Evolutionary conservation across 2,113 vertebrate genomes (phyloP).

Genomic region (Meriones unguiculatus): DNA sequence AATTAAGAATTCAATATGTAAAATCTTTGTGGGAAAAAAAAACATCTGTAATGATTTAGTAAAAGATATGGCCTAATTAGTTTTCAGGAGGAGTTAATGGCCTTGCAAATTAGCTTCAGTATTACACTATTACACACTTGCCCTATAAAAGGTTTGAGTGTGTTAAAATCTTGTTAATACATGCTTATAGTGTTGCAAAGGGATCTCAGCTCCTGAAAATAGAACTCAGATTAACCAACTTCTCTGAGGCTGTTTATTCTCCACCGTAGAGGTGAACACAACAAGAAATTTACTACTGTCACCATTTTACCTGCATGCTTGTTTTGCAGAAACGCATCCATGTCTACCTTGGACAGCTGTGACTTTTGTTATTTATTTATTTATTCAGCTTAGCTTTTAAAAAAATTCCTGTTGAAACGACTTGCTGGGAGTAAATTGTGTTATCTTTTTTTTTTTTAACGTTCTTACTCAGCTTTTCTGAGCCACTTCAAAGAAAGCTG

Average conservation of each 20-base stretch:
- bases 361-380: conserved; percentile 55
- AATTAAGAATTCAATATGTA: conserved; percentile 35
- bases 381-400: conserved; percentile 62
- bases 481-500: conserved; percentile 64
- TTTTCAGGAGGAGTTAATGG: conserved; percentile 57
- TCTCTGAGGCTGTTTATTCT: conserved; percentile 21
- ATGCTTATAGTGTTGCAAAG: conserved; percentile 38
- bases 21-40: conserved; percentile 56
- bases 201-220: conserved; percentile 11
- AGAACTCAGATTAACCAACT: conserved; percentile 12
- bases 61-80: conserved; percentile 34
- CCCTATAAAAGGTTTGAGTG: background rate
- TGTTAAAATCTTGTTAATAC: conserved; percentile 24
- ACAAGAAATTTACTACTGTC: background rate
- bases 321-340: background rate
- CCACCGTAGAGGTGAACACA: background rate
- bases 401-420: conserved; percentile 63
- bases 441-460: conserved; percentile 35
- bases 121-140: conserved; percentile 50
- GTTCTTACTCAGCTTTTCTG: conserved; percentile 59
- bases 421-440: conserved; percentile 57
- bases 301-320: background rate
- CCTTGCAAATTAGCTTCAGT: conserved; percentile 49
- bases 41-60: conserved; percentile 27
- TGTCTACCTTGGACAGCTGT: conserved; percentile 33